Evolutionary conservation across 2,888 invertebrate genomes (phyloP), one percentile per base, ranked within the genome.

Genomic region (Agonopterix heracliana): DNA sequence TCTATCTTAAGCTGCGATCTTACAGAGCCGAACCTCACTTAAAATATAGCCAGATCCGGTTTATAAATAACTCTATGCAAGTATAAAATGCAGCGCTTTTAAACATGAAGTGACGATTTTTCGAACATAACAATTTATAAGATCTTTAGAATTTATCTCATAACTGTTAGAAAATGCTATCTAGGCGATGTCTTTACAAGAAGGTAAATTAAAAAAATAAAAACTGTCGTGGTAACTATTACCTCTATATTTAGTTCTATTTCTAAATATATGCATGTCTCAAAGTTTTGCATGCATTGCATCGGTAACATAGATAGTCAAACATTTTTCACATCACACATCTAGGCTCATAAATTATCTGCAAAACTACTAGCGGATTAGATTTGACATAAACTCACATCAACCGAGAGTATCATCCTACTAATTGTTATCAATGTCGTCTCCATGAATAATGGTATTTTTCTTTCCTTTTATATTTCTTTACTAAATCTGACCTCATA

Each of bases 401-500:
- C 26, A 26, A 26, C 26, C 26, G 26, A 26, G 26, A 26, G 26
- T 26, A 26, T 53, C 67, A 69, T 71, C 52, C 38, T 49, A 44
- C 7, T 51, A 5, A 26, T 60, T 59, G 54, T 56, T 64, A 62
- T 68, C 53, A 66, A 61, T 77, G 78, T 76, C 55, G 68, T 70
- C 63, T 45, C 56, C 71, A 76, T 62, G 54, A 64, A 63, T 76
- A 66, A 64, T 77, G 66, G 58, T 68, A 47, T 67, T 74, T 71
- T 64, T 62, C 68, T 68, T 67, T 64, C 70, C 58, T 12, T 41
- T 41, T 62, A 72, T 53, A 57, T 66, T 70, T 69, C 66, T 77
- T 69, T 68, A 65, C 66, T 64, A 68, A 63, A 47, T 63, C 64
- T 70, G 83, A 84, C 84, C 81, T 84, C 81, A 81, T 84, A 85